Base-by-base conservation (phyloP, 2,888 invertebrate genomes). In the Synergus gifuensis region DNA sequence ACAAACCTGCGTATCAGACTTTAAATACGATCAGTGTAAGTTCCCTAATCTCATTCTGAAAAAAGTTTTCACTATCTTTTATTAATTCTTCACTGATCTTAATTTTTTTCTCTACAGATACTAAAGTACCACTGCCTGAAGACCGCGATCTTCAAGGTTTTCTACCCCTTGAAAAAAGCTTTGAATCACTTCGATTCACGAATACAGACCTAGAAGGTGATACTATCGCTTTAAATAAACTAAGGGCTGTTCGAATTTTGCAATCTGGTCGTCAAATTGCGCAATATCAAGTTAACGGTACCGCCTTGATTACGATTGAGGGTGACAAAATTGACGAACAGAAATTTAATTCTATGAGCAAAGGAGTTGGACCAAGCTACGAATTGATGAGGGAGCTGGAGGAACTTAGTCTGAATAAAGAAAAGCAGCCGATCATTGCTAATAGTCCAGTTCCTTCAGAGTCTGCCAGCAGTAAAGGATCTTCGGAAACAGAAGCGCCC, bases 91-190 rank as follows among this genome's bases (percentile, higher is more conserved):
- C 12, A 64, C 63, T 58, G 76, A 77, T 79, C 66, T 77, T 67
- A 78, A 67, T 54, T 64, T 69, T 62, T 73, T 77, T 76, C 62
- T 76, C 2, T 40, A 9, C 88, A 96, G 96, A 95, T 91, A 92
- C 93, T 58, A 93, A 94, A 83, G 93, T 94, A 66, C 96, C 97
- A 4, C 93, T 97, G 77, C 95, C 95, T 0, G 97, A 97, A 92
- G 97, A 97, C 91, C 95, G 95, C 87, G 96, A 96, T 90, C 92
- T 97, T 77, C 95, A 96, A 89, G 97, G 97, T 28, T 97, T 97
- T 92, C 92, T 96, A 83, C 97, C 96, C 0, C 92, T 97, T 62
- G 94, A 94, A 86, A 93, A 93, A 73, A 94, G 94, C 76, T 94
- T 95, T 85, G 93, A 93, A 76, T 44, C 54, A 3, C 93, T 96